A percentile compares a stretch with the other conserved stretches of the same genome.
Conservation (phyloP, 2,888 invertebrate species). For the Ptycholaimellus sp. region DNA sequence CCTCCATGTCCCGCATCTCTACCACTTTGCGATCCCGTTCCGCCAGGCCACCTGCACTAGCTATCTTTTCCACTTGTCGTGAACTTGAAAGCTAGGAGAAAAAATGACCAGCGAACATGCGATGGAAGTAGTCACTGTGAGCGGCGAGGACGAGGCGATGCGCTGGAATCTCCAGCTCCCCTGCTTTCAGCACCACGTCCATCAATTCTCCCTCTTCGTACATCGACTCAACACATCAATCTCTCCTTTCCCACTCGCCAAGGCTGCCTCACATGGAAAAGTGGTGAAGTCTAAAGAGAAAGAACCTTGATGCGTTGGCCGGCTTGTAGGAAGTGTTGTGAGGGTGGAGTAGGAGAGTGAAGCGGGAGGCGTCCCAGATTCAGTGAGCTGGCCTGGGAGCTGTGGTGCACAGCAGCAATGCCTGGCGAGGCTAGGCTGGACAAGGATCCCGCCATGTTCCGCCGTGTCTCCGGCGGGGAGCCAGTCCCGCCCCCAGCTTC, state of each 20-base stretch:
- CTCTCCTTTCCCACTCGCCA: too few relatives aligned
- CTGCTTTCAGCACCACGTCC: too few relatives aligned
- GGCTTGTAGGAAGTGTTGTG: neutral
- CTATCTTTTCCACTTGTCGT: neutral
- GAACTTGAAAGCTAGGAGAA: neutral
- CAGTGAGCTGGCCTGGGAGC: neutral
- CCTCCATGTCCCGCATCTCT: constrained; percentile 55
- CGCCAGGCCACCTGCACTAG: constrained; percentile 38
- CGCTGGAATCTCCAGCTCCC: too few relatives aligned
- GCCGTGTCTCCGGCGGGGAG: too few relatives aligned
- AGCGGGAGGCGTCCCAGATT: neutral
- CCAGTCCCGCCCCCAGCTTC: too few relatives aligned
- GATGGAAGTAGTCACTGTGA: constrained; percentile 75
- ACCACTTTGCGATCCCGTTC: constrained; percentile 62
- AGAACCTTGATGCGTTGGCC: neutral
- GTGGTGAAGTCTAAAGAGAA: neutral
- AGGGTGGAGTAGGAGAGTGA: neutral
- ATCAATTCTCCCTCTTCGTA: too few relatives aligned
- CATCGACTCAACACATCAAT: too few relatives aligned
- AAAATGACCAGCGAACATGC: constrained; percentile 54
- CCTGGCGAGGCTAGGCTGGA: too few relatives aligned
- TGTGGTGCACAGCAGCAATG: too few relatives aligned
- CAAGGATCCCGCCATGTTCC: too few relatives aligned
- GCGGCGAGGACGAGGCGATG: constrained; percentile 69
- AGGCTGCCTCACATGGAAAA: neutral